These are phyloP conservation scores for Mesaphorura yosii DNA, from an alignment of 1,140 invertebrate genomes.

Conservation along the genomic window DNA sequence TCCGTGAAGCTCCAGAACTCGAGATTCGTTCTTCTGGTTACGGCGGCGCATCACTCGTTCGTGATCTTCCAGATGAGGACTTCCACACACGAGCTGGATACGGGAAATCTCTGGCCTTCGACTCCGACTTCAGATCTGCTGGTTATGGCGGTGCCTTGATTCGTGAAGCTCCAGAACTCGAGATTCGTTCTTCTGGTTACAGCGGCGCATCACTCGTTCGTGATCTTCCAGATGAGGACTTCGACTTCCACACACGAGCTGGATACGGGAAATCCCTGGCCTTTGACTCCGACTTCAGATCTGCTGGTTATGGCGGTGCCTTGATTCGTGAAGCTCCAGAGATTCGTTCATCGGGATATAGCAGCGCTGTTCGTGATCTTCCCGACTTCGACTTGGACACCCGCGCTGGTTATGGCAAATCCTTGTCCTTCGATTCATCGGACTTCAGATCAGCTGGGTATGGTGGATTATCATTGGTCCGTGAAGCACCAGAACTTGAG, in stretches of 20 bases:
- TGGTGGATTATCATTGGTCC: neutral
- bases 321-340: neutral
- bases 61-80: neutral
- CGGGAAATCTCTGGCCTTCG: neutral
- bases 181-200: neutral
- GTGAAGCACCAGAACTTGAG: neutral
- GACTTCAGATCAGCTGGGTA: neutral
- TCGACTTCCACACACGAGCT: neutral
- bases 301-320: neutral
- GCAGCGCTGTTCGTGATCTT: no score
- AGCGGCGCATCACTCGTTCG: neutral
- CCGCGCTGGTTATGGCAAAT: neutral
- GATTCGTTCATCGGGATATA: neutral
- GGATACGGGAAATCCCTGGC: neutral
- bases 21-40: neutral
- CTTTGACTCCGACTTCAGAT: neutral
- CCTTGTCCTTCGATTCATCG: neutral
- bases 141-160: neutral
- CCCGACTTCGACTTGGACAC: neutral
- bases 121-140: neutral
- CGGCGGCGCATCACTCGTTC: neutral
- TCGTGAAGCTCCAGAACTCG: neutral
- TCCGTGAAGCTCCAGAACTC: neutral
- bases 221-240: neutral
- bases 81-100: neutral